Evolutionary conservation across 2,113 vertebrate species (phyloP).

Genomic region (Petaurus breviceps): DNA sequence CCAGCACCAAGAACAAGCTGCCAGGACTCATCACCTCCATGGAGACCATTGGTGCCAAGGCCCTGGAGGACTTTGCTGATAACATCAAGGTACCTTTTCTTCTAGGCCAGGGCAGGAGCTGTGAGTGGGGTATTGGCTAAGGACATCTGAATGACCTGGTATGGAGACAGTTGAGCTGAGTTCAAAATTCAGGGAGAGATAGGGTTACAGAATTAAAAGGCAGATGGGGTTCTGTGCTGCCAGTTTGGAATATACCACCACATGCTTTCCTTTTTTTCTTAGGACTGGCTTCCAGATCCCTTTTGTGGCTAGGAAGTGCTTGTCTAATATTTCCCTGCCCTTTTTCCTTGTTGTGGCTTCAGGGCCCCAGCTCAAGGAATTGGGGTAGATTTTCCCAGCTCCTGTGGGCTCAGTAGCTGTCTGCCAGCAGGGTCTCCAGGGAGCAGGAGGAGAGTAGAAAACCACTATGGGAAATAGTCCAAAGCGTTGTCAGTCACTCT

Average conservation of each 20-base stretch:
- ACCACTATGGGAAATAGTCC: background rate
- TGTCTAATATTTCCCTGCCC: background rate
- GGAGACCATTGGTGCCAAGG: slow-evolving; percentile 97
- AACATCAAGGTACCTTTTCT: slow-evolving; percentile 92
- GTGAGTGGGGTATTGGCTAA: background rate
- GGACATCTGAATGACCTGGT: background rate
- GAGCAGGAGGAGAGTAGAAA: background rate
- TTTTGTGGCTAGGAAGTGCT: background rate
- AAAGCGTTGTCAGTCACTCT: background rate
- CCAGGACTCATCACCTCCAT: slow-evolving; percentile 96
- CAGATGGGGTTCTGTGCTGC: background rate
- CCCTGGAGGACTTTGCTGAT: slow-evolving; percentile 98
- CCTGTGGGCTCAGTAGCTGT: background rate
- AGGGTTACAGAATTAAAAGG: background rate
- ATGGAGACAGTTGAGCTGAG: accelerated
- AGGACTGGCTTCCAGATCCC: background rate
- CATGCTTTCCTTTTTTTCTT: background rate
- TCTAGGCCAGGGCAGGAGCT: accelerated
- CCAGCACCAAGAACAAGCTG: slow-evolving; percentile 99
- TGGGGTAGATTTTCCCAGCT: background rate
- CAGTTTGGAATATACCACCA: background rate
- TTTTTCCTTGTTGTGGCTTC: background rate
- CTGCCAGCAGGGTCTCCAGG: background rate
- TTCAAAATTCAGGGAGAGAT: background rate
- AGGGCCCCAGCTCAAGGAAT: background rate